phyloP scores from a whole-genome alignment of 2,797 vertebrate species.

The Spea hammondii region DNA sequence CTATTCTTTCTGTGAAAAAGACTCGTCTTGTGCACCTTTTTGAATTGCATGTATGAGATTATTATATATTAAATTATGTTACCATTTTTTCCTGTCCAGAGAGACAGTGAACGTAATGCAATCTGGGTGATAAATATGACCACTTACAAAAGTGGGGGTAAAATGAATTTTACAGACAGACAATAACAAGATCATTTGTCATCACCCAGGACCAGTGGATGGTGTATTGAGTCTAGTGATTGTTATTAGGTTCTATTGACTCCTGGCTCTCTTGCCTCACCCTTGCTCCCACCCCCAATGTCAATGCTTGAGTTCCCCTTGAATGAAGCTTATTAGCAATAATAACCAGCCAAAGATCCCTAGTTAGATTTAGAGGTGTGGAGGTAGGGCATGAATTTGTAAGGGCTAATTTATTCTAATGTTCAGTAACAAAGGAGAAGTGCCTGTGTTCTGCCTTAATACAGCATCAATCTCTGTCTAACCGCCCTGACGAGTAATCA shows the following conservation, averaged over 20 bases:
- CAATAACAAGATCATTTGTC: slow-evolving; percentile 63
- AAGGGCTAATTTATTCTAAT: slow-evolving; percentile 84
- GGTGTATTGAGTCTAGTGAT: slow-evolving; percentile 56
- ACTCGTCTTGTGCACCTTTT: not conserved
- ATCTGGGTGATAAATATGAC: slow-evolving; percentile 64
- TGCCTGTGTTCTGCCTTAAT: slow-evolving; percentile 67
- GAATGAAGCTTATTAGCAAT: slow-evolving; percentile 65
- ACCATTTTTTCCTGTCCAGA: slow-evolving; percentile 55
- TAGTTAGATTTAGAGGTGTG: slow-evolving; percentile 48
- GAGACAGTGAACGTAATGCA: slow-evolving; percentile 59
- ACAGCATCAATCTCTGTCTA: slow-evolving; percentile 81
- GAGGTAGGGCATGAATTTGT: slow-evolving; percentile 65
- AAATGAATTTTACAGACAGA: slow-evolving; percentile 65
- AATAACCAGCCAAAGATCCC: slow-evolving; percentile 58
- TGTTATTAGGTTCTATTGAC: slow-evolving; percentile 56
- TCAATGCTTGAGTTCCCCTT: slow-evolving; percentile 49
- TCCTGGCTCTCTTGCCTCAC: slow-evolving; percentile 47
- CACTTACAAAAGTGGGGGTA: slow-evolving; percentile 57
- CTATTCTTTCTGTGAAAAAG: no score
- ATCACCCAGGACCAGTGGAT: slow-evolving; percentile 50
- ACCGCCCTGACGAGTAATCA: slow-evolving; percentile 69
- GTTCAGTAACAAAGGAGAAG: slow-evolving; percentile 75
- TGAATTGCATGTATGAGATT: slow-evolving; percentile 56
- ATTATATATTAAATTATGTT: slow-evolving; percentile 59
- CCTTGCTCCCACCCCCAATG: slow-evolving; percentile 39